A percentile compares a stretch with the other conserved stretches of the same genome.
Conservation (phyloP, 2,797 vertebrate species). For the Centroberyx gerrardi region DNA sequence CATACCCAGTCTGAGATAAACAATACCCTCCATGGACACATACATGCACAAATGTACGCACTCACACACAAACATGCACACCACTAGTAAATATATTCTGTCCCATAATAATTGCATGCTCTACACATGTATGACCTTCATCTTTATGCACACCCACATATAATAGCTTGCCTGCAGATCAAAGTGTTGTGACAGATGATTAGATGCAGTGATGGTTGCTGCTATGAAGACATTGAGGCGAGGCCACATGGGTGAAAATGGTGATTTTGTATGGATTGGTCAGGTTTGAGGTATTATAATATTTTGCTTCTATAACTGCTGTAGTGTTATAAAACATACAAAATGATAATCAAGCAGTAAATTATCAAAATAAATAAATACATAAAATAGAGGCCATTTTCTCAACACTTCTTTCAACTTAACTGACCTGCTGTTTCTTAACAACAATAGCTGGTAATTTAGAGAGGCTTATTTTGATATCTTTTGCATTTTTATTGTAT, state of each 20-base stretch:
- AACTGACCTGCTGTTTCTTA: too few relatives aligned
- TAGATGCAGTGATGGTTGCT: slow-evolving; percentile 23
- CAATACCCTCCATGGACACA: neutral
- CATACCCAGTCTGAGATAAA: neutral
- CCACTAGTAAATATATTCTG: too few relatives aligned
- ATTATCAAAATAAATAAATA: neutral
- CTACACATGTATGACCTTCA: too few relatives aligned
- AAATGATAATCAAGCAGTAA: neutral
- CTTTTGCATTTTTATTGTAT: too few relatives aligned
- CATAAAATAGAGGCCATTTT: too few relatives aligned
- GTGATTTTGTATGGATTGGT: neutral
- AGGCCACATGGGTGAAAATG: neutral
- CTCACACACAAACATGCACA: neutral
- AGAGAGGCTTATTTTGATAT: too few relatives aligned
- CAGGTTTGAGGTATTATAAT: neutral
- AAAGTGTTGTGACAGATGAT: slow-evolving; percentile 10
- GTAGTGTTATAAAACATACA: neutral
- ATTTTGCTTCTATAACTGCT: neutral
- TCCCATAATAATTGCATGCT: too few relatives aligned
- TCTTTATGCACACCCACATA: too few relatives aligned
- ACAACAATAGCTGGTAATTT: too few relatives aligned
- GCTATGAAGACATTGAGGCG: slow-evolving; percentile 26
- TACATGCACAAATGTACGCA: slow-evolving; percentile 9
- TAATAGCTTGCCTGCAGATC: neutral
- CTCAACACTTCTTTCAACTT: too few relatives aligned